Evolutionary conservation across 2,113 vertebrate genomes (phyloP), one percentile per base, ranked within the genome.

Genomic region (Barnardius zonarius): DNA sequence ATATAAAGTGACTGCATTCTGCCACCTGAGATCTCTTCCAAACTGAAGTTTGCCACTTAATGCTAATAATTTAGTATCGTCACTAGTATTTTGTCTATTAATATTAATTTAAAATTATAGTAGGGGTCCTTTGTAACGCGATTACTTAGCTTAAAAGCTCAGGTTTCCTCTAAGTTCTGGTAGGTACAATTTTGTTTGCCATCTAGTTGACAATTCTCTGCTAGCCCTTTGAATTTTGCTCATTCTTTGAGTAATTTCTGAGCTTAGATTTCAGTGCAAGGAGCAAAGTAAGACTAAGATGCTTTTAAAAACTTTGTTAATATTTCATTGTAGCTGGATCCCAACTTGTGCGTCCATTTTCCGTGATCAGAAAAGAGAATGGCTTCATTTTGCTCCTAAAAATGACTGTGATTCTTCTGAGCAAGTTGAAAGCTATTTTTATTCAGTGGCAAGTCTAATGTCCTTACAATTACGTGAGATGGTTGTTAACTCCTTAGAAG

Each of bases 381-480:
- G 99, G 99, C 68, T 98, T 75, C 95, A 96, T 66, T 97, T 98
- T 69, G 97, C 98, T 87, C 98, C 98, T 37, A 48, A 97, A 76
- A 98, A 67, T 5, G 88, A 98, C 52, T 52, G 83, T 2, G 97
- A 96, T 48, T 98, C 97, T 61, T 97, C 97, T 18, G 75, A 87
- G 35, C 90, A 5, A 52, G 95, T 98, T 54, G 97, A 98, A 81
- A 98, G 98, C 83, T 98, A 98, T 96, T 99, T 99, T 96, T 95
- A 63, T 92, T 99, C 98, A 0, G 98, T 98, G 52, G 98, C 98
- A 18, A 88, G 98, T 30, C 97, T 99, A 20, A 99, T 99, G 99
- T 99, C 99, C 0, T 91, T 98, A 46, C 99, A 99, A 59, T 98
- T 99, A 54, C 98, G 99, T 57, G 98, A 98, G 80, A 88, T 99